These are phyloP conservation scores for Pycnomerus fuliginosus DNA, from an alignment of 2,888 invertebrate species.

Conservation along the genomic window DNA sequence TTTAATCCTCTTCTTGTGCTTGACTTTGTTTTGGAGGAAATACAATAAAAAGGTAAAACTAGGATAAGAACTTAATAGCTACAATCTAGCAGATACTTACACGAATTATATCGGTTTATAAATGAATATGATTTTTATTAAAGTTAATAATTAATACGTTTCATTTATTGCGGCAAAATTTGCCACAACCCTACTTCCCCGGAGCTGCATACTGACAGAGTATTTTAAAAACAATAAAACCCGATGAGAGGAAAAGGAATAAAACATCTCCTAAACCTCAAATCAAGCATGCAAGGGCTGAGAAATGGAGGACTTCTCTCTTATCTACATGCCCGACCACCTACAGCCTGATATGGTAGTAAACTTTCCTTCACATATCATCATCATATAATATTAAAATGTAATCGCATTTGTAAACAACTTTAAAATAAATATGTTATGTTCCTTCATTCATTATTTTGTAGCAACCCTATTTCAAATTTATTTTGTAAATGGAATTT, in stretches of 20 bases:
- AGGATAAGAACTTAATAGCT: no score
- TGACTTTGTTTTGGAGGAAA: no score
- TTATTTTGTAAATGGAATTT: constrained; percentile 37
- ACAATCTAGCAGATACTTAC: no score
- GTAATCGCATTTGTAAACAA: constrained; percentile 50
- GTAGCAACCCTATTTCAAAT: constrained; percentile 35
- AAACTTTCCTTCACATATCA: constrained; percentile 42
- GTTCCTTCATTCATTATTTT: constrained; percentile 36
- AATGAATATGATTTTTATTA: no score
- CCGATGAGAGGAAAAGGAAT: constrained; percentile 25
- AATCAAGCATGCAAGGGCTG: constrained; percentile 35
- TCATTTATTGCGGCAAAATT: constrained; percentile 13
- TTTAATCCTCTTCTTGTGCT: no score
- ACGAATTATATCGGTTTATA: no score
- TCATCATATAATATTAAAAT: constrained; percentile 48
- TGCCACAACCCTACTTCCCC: constrained; percentile 4
- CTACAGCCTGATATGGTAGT: constrained; percentile 37
- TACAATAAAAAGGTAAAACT: no score
- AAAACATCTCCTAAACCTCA: constrained; percentile 29
- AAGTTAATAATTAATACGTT: constrained; percentile 8
- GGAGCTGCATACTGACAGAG: constrained; percentile 29
- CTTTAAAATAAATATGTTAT: constrained; percentile 39
- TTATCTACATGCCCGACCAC: constrained; percentile 31
- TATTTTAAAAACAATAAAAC: constrained; percentile 33
- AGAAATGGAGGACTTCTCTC: constrained; percentile 29